Percentiles rank a stretch among this genome's conserved stretches.
Evolutionary conservation across 2,113 vertebrate genomes (phyloP).

Genomic region (Parotia lawesii): DNA sequence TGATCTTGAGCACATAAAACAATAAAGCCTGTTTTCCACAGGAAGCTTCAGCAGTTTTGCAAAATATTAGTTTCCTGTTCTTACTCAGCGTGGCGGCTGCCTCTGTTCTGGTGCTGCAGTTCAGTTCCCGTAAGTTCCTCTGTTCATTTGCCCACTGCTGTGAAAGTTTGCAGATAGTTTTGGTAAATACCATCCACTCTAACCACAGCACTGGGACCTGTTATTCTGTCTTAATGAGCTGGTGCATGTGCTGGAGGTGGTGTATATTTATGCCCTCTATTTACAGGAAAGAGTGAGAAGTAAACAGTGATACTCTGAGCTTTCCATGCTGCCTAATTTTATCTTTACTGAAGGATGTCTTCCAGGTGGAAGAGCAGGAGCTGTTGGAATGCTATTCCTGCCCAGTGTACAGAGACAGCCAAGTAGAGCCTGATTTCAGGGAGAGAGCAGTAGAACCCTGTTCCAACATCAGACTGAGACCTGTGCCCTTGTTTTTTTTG

Average conservation of each 20-base stretch:
- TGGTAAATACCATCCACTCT: neutral
- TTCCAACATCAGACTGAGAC: neutral
- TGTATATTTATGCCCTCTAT: neutral
- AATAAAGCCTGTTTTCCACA: neutral
- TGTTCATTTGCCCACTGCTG: conserved; percentile 1
- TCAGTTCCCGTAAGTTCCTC: neutral
- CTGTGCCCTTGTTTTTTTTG: neutral
- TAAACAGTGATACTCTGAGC: neutral
- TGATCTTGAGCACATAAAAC: neutral
- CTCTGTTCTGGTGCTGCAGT: neutral
- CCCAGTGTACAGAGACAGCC: neutral
- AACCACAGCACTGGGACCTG: neutral
- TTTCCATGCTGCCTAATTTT: neutral
- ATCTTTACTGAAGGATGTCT: neutral
- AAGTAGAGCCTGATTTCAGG: neutral
- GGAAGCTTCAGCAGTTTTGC: neutral
- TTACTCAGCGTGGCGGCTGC: neutral
- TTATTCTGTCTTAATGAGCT: neutral
- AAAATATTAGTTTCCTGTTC: neutral
- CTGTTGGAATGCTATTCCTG: neutral
- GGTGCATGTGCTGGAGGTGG: neutral
- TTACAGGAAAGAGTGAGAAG: neutral
- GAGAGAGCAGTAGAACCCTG: neutral
- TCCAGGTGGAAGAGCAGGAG: neutral
- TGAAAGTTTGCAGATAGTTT: neutral